Evolutionary conservation across 2,888 invertebrate species (phyloP), one percentile per base, ranked within the genome.

Genomic region (Drosophila histrio): DNA sequence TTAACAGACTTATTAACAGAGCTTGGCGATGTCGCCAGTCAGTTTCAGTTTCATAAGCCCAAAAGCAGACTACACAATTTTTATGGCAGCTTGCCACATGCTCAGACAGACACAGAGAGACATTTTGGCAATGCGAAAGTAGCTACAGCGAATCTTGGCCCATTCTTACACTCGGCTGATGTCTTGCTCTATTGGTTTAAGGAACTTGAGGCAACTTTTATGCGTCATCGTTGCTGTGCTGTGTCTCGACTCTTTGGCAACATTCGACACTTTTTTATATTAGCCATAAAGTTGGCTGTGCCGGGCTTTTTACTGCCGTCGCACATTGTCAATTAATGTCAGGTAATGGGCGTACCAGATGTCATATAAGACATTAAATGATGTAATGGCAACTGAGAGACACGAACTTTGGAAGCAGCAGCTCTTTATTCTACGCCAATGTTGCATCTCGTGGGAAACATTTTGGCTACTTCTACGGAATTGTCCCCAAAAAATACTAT

Each of bases 261-360:
- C 54, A 67, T 71, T 70, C 52, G 59, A 59, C 66, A 74, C 54
- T 75, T 70, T 73, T 71, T 66, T 74, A 60, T 71, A 62, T 62
- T 62, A 44, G 66, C 52, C 71, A 72, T 72, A 72, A 72, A 72
- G 58, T 52, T 47, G 22, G 36, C 50, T 47, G 21, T 44, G 49
- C 22, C 26, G 34, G 54, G 34, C 47, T 50, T 76, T 76, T 76
- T 63, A 76, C 72, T 39, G 64, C 62, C 65, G 36, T 59, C 64
- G 41, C 76, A 75, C 61, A 72, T 59, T 75, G 72, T 62, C 77
- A 76, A 76, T 76, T 76, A 76, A 77, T 76, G 77, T 56, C 65
- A 72, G 77, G 60, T 77, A 73, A 77, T 70, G 73, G 66, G 43
- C 70, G 58, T 60, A 63, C 58, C 76, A 77, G 77, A 63, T 73